Percentiles rank a stretch among this genome's conserved stretches.
These are phyloP conservation scores for Papilio polytes DNA, from an alignment of 1,140 invertebrate species.

Conservation along the genomic window DNA sequence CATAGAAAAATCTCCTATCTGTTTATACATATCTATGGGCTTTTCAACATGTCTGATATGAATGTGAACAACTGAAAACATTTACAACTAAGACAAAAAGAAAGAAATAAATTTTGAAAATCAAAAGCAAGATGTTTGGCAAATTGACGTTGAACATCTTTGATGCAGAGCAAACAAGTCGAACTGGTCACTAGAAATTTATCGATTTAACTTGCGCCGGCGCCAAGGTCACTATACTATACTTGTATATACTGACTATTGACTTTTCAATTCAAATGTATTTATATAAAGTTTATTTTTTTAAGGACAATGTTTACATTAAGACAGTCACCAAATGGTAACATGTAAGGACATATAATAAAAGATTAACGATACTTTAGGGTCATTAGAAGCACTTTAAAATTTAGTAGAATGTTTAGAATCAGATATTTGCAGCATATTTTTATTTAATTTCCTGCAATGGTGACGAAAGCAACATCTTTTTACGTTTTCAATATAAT, in stretches of 20 bases:
- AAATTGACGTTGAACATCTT: conserved; percentile 12
- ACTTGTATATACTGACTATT: background rate
- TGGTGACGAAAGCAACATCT: background rate
- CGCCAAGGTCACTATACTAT: conserved; percentile 26
- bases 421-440: background rate
- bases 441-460: background rate
- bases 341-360: too few species aligned
- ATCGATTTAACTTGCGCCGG: conserved; percentile 20
- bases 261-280: background rate
- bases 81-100: background rate
- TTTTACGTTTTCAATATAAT: background rate
- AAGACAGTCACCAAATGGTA: background rate
- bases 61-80: background rate
- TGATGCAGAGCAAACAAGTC: conserved; percentile 30
- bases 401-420: background rate
- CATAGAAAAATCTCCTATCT: too few species aligned
- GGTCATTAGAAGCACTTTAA: too few species aligned
- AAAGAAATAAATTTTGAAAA: background rate
- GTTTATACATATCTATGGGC: too few species aligned
- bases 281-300: background rate
- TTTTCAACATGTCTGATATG: background rate
- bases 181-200: conserved; percentile 34
- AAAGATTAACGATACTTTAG: too few species aligned
- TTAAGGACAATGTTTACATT: background rate
- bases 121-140: background rate